Evolutionary conservation across 1,140 invertebrate genomes (phyloP), one percentile per base, ranked within the genome.

Genomic region (Tetramorium parvispinum): DNA sequence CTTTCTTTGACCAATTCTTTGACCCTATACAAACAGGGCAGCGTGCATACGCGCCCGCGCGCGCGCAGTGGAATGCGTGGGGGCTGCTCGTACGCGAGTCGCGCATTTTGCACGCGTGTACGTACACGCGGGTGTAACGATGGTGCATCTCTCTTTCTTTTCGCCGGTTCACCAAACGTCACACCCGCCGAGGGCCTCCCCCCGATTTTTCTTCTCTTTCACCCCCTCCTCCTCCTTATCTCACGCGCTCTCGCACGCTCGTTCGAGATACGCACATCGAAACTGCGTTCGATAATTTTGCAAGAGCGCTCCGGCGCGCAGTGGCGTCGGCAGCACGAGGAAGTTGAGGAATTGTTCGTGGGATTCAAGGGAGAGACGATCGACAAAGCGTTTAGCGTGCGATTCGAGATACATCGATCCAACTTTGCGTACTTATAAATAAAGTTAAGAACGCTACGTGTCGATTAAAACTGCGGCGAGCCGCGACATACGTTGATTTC

Each of bases 281-380:
- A 81, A 81, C 49, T 49, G 77, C 77, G 77, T 81, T 85, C 83
- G 83, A 79, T 85, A 85, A 85, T 85, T 85, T 85, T 81, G 83
- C 83, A 66, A 86, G 85, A 86, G 40, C 63, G 77, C 77, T 82
- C 53, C 24, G 63, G 24, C 37, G 37, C 7, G 57, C 79, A 82
- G 53, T 82, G 79, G 79, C 79, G 79, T 59, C 79, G 79, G 24
- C 53, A 73, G 53, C 53, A 46, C 66, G 79, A 82, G 53, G 66
- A 82, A 73, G 40, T 82, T 18, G 79, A 55, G 21, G 49, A 57
- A 71, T 32, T 13, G 51, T 37, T 55, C n/a, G 63, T 16, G 4
- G 3, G 40, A 43, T 65, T 55, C 37, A 46, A 32, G 8, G 32
- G 8, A 49, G 59, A 11, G 37, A 63, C 61, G 32, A 1, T 32